Evolutionary conservation across 2,888 invertebrate genomes (phyloP), one percentile per base, ranked within the genome.

Genomic region (Keiferia lycopersicella): DNA sequence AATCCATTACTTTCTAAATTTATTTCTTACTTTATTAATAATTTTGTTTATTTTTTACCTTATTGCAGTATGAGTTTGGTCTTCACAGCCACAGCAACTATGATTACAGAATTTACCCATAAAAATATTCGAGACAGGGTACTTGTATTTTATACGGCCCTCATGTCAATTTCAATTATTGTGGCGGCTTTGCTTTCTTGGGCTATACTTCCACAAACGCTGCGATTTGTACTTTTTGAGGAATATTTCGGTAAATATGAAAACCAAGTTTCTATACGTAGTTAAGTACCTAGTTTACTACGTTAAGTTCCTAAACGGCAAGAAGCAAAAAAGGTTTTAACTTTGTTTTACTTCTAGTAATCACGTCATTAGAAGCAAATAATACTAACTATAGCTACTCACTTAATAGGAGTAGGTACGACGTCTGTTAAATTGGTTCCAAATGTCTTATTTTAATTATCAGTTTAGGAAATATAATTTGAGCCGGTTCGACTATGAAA

Each of bases 101-200:
- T 83, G 77, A 65, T 83, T 2, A 73, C 81, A 10, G 84, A 84
- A 63, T 73, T 80, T 38, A 75, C 78, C 0, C 80, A 79, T 64
- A 77, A 77, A 56, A 67, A 71, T 4, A 69, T 82, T 6, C 73
- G 84, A 65, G 81, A 84, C 64, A 71, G 76, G 65, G 69, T 80
- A 8, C 61, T 83, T 41, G 39, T 85, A 48, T 16, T 77, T 3
- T 73, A 74, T 48, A 71, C 77, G 0, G 72, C 79, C 0, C 82
- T 81, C 30, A 73, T 78, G 70, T 78, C 82, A 0, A 18, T 75
- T 0, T 77, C 82, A 0, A 65, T 81, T 2, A 74, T 82, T 2
- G 22, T 76, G 0, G 64, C 72, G 0, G 76, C 82, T 2, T 68
- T 82, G 0, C 71, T 82, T 11, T 76, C 83, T 0, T 85, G 84